phyloP scores from a whole-genome alignment of 1,140 invertebrate species.

The Drosophila virilis region DNA sequence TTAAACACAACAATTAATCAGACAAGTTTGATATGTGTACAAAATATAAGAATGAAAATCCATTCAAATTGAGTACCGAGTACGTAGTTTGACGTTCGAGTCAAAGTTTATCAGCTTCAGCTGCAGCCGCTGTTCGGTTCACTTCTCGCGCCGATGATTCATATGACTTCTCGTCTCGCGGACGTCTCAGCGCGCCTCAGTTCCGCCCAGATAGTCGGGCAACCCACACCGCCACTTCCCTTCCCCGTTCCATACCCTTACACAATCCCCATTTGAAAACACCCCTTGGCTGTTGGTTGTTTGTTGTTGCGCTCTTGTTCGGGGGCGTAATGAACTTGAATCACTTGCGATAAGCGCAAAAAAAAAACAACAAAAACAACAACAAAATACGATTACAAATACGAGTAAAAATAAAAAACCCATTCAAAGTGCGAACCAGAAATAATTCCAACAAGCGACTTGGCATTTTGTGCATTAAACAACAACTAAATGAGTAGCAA shows the following conservation, averaged over 20 bases:
- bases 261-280: neutral
- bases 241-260: neutral
- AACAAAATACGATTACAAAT: neutral
- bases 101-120: conserved; percentile 23
- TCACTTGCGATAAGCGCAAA: conserved; percentile 56
- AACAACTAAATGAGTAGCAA: conserved; percentile 1
- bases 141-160: conserved; percentile 6
- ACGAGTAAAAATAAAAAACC: neutral
- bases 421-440: conserved; percentile 10
- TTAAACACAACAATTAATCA: too few species aligned
- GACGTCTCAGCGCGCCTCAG: conserved; percentile 4
- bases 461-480: conserved; percentile 25
- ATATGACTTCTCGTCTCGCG: conserved; percentile 2
- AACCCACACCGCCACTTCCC: neutral
- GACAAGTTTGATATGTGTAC: too few species aligned
- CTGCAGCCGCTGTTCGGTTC: neutral
- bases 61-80: neutral
- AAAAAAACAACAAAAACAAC: neutral
- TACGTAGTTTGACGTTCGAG: neutral
- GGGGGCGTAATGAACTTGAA: conserved; percentile 74
- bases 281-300: neutral
- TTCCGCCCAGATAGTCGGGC: conserved; percentile 25
- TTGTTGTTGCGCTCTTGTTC: conserved; percentile 5
- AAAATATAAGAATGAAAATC: neutral
- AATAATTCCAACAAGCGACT: conserved; percentile 36